Percentiles rank a stretch among this genome's conserved stretches.
phyloP scores from a whole-genome alignment of 2,113 vertebrate species.

The Pangasianodon gigas region DNA sequence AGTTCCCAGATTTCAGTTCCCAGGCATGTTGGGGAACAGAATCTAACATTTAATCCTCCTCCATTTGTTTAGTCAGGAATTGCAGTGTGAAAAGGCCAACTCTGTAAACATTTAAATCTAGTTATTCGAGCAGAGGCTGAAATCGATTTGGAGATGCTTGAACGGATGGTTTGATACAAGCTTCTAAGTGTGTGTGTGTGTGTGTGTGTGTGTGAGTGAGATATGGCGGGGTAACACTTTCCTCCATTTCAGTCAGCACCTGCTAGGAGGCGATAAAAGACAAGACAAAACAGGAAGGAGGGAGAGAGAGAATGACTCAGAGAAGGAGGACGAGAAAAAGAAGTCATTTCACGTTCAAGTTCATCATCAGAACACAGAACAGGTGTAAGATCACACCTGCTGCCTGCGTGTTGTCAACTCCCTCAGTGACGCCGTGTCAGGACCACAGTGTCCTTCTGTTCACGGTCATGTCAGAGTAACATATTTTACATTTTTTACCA shows the following conservation, averaged over 20 bases:
- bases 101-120: background rate
- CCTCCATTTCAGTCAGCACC: slow-evolving; percentile 6
- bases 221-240: background rate
- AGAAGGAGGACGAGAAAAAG: background rate
- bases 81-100: background rate
- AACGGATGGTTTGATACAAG: slow-evolving; percentile 1
- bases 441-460: slow-evolving; percentile 15
- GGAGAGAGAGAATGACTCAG: background rate
- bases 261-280: slow-evolving; percentile 30
- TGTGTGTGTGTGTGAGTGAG: background rate
- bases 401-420: slow-evolving; percentile 25
- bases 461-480: background rate
- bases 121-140: background rate
- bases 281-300: background rate
- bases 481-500: background rate
- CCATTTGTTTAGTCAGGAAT: background rate
- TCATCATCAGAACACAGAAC: slow-evolving; percentile 43
- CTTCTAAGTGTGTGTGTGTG: background rate
- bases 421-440: background rate
- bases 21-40: background rate
- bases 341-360: slow-evolving; percentile 27
- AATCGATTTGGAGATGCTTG: background rate
- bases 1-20: background rate
- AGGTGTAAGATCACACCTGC: slow-evolving; percentile 47
- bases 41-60: too few relatives aligned